These are phyloP conservation scores for Murina feae DNA, from an alignment of 2,113 vertebrate species.

Conservation along the genomic window DNA sequence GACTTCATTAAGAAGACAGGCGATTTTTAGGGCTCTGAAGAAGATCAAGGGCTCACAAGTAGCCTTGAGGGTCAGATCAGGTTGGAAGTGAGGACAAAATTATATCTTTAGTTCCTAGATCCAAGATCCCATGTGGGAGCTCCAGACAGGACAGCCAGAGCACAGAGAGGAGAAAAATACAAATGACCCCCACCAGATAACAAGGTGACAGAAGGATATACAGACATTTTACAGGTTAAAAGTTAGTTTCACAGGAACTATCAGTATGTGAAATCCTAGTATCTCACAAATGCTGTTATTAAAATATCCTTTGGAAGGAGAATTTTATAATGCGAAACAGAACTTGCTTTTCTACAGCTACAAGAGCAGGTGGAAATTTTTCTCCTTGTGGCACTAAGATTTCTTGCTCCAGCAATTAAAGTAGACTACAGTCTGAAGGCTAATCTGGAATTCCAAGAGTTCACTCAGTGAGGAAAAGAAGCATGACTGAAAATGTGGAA, in stretches of 20 bases:
- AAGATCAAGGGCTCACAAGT: background rate
- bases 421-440: background rate
- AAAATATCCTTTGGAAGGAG: background rate
- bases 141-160: background rate
- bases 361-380: background rate
- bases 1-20: background rate
- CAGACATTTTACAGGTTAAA: background rate
- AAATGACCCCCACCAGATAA: background rate
- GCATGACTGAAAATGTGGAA: background rate
- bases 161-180: background rate
- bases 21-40: background rate
- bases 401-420: conserved; percentile 14
- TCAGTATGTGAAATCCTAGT: background rate
- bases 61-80: background rate
- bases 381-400: background rate
- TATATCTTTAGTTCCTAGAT: background rate
- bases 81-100: background rate
- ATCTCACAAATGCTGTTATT: background rate
- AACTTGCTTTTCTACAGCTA: background rate
- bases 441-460: background rate
- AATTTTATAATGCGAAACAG: conserved; percentile 4
- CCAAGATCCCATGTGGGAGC: background rate
- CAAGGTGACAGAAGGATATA: background rate
- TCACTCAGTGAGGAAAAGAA: background rate
- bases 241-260: conserved; percentile 2